A percentile compares a stretch with the other conserved stretches of the same genome.
Conservation (phyloP, 2,888 invertebrate genomes). For the Sinelater perroti region DNA sequence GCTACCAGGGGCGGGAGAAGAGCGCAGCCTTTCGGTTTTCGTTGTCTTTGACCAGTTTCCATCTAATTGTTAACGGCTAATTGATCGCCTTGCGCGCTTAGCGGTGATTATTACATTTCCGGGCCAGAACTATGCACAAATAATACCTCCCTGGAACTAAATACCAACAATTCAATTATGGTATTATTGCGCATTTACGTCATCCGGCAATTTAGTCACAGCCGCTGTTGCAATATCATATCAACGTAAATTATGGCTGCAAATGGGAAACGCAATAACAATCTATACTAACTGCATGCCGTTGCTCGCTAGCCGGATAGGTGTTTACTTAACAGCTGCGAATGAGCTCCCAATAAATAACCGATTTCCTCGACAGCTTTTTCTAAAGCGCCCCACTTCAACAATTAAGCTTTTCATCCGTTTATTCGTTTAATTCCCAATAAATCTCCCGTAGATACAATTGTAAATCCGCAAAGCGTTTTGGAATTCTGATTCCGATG, state of each 20-base stretch:
- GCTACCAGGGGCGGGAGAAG: no score
- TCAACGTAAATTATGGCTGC: constrained; percentile 34
- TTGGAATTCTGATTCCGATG: not conserved
- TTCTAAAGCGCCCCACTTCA: no score
- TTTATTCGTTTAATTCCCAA: not conserved
- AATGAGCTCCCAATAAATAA: no score
- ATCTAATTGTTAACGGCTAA: constrained; percentile 1
- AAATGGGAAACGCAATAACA: constrained; percentile 32
- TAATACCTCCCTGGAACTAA: constrained; percentile 29
- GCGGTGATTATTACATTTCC: constrained; percentile 13
- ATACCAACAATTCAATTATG: constrained; percentile 32
- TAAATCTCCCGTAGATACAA: not conserved
- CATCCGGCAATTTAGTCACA: constrained; percentile 33
- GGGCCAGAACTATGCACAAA: constrained; percentile 2
- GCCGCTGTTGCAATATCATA: constrained; percentile 31
- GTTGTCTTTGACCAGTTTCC: not conserved
- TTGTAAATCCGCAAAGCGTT: not conserved
- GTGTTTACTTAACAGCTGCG: constrained; percentile 2
- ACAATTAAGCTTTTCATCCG: not conserved
- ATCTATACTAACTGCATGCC: constrained; percentile 22
- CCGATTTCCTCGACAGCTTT: no score
- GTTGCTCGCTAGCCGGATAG: not conserved
- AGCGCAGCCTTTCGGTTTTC: constrained; percentile 25
- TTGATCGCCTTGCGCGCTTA: constrained; percentile 6
- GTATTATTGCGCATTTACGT: constrained; percentile 36